Evolutionary conservation across 2,113 vertebrate species (phyloP), one percentile per base, ranked within the genome.

Genomic region (Charadrius vociferus): DNA sequence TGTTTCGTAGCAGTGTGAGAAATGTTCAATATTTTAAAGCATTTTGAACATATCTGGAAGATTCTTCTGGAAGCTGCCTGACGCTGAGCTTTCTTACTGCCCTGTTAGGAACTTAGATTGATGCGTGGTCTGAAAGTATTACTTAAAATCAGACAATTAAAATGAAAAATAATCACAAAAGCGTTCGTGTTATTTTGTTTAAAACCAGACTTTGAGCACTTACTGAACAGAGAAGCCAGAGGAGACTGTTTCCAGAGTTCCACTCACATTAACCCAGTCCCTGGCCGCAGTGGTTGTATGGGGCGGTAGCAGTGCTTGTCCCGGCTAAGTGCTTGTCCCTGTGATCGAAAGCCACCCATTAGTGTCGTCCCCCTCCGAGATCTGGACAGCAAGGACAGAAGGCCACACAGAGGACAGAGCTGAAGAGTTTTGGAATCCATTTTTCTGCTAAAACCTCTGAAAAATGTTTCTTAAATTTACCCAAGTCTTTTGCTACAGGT

Each of bases 11-110:
- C 59, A 77, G 30, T 34, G n/a, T 78, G 68, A 90, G 56, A 81
- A 79, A 58, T 20, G 29, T 45, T 90, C 15, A 75, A 37, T 81
- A 39, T 93, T 91, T 93, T 90, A 87, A 94, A 96, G n/a, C 71
- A 56, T 94, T 94, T 41, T 72, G 87, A 70, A 72, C 27, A 29
- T 66, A 37, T 30, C 45, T 85, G 23, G 52, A 89, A 81, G 70
- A 10, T 62, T 41, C 26, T 49, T 49, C 78, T 73, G 36, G 66
- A 67, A 91, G 30, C 47, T 56, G 59, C 70, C 59, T 41, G 67
- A 47, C 34, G 5, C 23, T 23, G 77, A 75, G 59, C 56, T 90
- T 70, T 78, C 74, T 82, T 39, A 49, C 8, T 75, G 49, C 39
- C 70, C 47, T 78, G 1, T 70, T 86, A 78, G 77, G 41, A 92